A percentile compares a stretch with the other conserved stretches of the same genome.
Evolutionary conservation across 2,888 invertebrate genomes (phyloP).

Genomic region (Microplitis manilae): DNA sequence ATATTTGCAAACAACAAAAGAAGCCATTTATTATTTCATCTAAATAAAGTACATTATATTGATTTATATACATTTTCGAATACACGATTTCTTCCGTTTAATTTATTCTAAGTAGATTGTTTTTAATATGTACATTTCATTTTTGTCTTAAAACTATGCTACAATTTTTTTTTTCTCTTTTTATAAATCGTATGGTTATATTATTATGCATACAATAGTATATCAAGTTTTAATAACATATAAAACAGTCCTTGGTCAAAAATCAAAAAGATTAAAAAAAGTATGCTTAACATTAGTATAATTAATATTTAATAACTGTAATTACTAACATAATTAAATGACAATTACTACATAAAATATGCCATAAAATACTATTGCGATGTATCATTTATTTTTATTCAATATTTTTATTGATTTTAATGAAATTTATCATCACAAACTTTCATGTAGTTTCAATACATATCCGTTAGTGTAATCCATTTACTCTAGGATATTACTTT

Average conservation of each 20-base stretch:
- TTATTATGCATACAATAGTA: slow-evolving; percentile 66
- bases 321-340: slow-evolving; percentile 61
- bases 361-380: slow-evolving; percentile 67
- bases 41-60: slow-evolving; percentile 72
- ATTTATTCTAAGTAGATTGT: slow-evolving; percentile 67
- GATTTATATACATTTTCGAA: slow-evolving; percentile 70
- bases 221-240: slow-evolving; percentile 65
- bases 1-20: slow-evolving; percentile 70
- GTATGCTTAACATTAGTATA: slow-evolving; percentile 67
- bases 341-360: slow-evolving; percentile 66
- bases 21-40: slow-evolving; percentile 71
- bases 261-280: slow-evolving; percentile 69
- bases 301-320: slow-evolving; percentile 64
- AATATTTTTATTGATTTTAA: slow-evolving; percentile 8
- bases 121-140: slow-evolving; percentile 66
- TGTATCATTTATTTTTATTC: slow-evolving; percentile 30
- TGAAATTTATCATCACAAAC: slow-evolving; percentile 7
- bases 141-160: slow-evolving; percentile 51
- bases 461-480: neutral
- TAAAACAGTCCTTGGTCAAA: slow-evolving; percentile 71
- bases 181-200: slow-evolving; percentile 58
- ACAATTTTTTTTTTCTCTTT: slow-evolving; percentile 8
- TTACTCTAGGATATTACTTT: neutral
- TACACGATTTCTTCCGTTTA: slow-evolving; percentile 67
- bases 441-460: neutral